Evolutionary conservation across 2,113 vertebrate genomes (phyloP), one percentile per base, ranked within the genome.

Genomic region (Ornithorhynchus anatinus): DNA sequence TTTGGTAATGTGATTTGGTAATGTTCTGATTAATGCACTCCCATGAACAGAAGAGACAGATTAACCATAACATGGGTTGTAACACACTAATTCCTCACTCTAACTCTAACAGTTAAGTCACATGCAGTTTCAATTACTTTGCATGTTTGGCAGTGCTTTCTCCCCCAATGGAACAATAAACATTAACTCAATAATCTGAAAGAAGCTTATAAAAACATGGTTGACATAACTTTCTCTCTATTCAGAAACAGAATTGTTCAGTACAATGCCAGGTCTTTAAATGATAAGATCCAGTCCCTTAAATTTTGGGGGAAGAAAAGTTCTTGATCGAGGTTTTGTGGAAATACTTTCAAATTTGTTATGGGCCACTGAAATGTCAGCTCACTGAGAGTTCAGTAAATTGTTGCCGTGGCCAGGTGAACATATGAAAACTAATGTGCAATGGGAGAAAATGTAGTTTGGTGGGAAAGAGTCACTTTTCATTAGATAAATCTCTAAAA

Each of bases 91-190:
- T 81, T 82, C 59, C 32, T 86, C 50, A 62, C 31, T 13, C 40
- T 23, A 79, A 63, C 53, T 81, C 70, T 64, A 72, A 79, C 47
- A 47, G 66, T 62, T 44, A 61, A 85, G 56, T 85, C 84, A 84
- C 74, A 86, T 44, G 69, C 58, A 78, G n/a, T 88, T 92, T 85
- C 72, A 88, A 72, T 89, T 76, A 85, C 74, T 88, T 80, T 25
- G 75, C 12, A 14, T 69, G 35, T 89, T 88, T 89, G 77, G 76
- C 72, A 89, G 66, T 37, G n/a, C 58, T 68, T 82, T 81, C 71
- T 85, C 72, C n/a, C 79, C 72, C 74, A 68, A 22, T 61, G 72
- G 84, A 89, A 85, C 48, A 79, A 80, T 72, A 80, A 84, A 43
- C 42, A 79, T 88, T 73, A 87, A 69, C 52, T 72, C 45, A 61